Evolutionary conservation across 2,888 invertebrate species (phyloP), one percentile per base, ranked within the genome.

Genomic region (Temnothorax rugatulus): DNA sequence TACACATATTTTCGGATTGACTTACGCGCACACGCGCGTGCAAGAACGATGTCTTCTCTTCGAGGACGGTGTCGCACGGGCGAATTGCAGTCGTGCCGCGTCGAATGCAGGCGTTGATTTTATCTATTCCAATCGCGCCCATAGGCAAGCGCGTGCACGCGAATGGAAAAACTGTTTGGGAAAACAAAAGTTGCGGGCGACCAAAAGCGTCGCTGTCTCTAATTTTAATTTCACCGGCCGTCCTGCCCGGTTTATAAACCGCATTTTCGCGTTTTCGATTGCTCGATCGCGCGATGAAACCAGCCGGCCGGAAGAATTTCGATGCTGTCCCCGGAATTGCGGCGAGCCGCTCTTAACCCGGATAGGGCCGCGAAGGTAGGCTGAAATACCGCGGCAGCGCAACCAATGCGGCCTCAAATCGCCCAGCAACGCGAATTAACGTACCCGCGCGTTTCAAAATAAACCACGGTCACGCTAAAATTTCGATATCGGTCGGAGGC

Each of bases 321-420:
- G 73, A 84, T 82, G 83, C 81, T 73, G 73, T 44, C 64, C 83
- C 57, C 81, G 85, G 84, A 86, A 64, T 79, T 54, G 84, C 86
- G 88, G 88, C 88, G 41, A 83, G 86, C 88, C 84, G 88, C 84
- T 82, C 88, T 88, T 86, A 86, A 88, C 83, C 88, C 88, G 74
- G 29, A 29, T 76, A 41, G 79, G 41, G 73, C 75, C 74, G 73
- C 76, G 82, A 82, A 82, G 82, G 82, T 82, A 75, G 82, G 76
- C 76, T 76, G 57, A 66, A 82, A 73, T 47, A 68, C 82, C 79
- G 75, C 79, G 74, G n/a, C 5, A 74, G 18, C 59, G 59, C 47
- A 41, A 47, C 76, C 73, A 29, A 71, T 59, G 47, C 74, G 41
- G 54, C 38, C 74, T 81, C 79, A 74, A 71, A 73, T 73, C 44